Conservation (phyloP, 2,113 vertebrate genomes). For the Callopanchax toddi region DNA sequence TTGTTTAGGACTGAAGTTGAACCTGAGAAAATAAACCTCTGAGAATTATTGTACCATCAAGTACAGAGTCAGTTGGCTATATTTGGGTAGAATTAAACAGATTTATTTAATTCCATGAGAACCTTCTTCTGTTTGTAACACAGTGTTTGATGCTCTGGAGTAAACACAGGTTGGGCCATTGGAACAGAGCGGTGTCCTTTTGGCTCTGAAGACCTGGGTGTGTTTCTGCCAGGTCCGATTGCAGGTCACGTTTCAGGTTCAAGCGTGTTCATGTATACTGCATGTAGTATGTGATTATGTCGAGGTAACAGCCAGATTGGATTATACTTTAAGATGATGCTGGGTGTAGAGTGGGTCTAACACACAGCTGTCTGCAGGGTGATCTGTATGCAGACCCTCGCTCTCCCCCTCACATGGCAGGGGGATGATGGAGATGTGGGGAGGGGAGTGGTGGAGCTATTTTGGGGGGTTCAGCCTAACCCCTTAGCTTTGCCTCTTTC, state of each 20-base stretch:
- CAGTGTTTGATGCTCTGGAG: too few species aligned
- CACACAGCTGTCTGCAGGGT: background rate
- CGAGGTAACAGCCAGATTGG: background rate
- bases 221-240: background rate
- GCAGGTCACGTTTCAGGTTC: background rate
- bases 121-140: too few species aligned
- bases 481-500: conserved; percentile 32
- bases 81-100: too few species aligned
- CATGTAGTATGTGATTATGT: too few species aligned
- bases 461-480: conserved; percentile 40
- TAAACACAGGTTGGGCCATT: too few species aligned
- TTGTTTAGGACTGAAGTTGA: too few species aligned
- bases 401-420: conserved; percentile 14
- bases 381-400: conserved; percentile 18
- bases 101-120: too few species aligned
- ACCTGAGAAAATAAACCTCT: too few species aligned
- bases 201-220: background rate
- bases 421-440: conserved; percentile 54
- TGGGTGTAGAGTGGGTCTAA: background rate
- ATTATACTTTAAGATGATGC: background rate
- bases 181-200: background rate
- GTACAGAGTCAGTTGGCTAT: too few species aligned
- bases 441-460: conserved; percentile 55
- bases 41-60: too few species aligned
- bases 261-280: background rate